Conservation (phyloP, 23 tunicate species). For the Ascidia mentula region DNA sequence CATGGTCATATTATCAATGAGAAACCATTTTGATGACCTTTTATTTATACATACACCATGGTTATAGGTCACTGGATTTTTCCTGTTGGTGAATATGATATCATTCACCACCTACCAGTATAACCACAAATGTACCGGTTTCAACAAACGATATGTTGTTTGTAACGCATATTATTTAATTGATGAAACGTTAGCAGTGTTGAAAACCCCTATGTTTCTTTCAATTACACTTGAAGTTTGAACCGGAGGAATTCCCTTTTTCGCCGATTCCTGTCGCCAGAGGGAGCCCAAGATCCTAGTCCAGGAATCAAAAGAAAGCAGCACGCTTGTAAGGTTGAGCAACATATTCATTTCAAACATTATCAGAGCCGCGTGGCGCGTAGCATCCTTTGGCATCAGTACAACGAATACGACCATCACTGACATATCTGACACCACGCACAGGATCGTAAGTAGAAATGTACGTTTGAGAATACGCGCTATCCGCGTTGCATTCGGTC, state of each 20-base stretch:
- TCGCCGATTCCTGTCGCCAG: neutral
- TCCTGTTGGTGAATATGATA: no score
- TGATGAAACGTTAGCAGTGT: no score
- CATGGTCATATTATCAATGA: no score
- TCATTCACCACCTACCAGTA: no score
- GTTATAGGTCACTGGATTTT: no score
- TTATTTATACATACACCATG: no score
- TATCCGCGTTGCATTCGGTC: neutral
- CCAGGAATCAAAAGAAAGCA: conserved; percentile 7
- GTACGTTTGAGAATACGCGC: conserved; percentile 1
- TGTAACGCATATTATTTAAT: no score
- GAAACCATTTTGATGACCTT: no score
- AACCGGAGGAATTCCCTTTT: neutral
- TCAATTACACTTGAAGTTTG: no score
- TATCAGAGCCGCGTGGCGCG: neutral
- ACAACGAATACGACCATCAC: neutral
- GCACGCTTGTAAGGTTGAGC: neutral
- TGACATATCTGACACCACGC: neutral
- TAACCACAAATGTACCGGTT: no score
- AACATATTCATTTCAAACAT: neutral
- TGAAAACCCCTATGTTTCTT: no score
- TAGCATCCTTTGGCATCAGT: neutral
- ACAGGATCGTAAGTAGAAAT: neutral
- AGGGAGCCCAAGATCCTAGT: neutral
- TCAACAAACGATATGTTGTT: no score